Percentiles rank a stretch among this genome's conserved stretches.
phyloP scores from a whole-genome alignment of 2,888 invertebrate species.

The Pyrocoelia pectoralis region DNA sequence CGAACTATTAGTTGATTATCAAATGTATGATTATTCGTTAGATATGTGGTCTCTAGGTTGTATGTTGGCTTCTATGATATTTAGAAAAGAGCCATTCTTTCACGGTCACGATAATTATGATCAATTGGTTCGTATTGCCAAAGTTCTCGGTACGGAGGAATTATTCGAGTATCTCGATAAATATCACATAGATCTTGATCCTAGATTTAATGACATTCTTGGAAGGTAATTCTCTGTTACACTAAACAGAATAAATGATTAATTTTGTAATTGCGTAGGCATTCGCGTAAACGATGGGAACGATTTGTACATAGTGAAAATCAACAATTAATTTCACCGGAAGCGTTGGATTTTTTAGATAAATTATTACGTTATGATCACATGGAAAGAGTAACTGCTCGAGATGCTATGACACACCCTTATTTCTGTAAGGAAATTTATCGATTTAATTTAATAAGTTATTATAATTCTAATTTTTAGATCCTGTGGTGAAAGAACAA shows the following conservation, averaged over 20 bases:
- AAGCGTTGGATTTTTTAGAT: constrained; percentile 98
- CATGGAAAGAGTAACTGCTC: constrained; percentile 94
- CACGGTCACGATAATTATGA: constrained; percentile 99
- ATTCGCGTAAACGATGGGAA: constrained; percentile 99
- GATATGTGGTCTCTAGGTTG: constrained; percentile 99
- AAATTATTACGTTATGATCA: constrained; percentile 99
- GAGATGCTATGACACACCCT: constrained; percentile 99
- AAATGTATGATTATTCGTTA: constrained; percentile 99
- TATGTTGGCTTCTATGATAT: constrained; percentile 99
- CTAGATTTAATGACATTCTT: constrained; percentile 98
- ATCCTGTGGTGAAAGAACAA: constrained; percentile 89
- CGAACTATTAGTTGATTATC: constrained; percentile 97
- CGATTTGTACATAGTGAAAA: constrained; percentile 99
- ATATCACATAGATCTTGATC: constrained; percentile 99
- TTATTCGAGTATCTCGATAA: constrained; percentile 99
- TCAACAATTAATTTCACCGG: constrained; percentile 97
- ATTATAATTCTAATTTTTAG: constrained; percentile 59
- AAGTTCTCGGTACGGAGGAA: constrained; percentile 99
- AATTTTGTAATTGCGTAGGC: no score
- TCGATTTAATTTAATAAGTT: neutral
- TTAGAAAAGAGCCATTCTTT: constrained; percentile 99
- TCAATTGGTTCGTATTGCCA: constrained; percentile 98
- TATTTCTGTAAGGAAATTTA: constrained; percentile 84
- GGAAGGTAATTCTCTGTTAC: constrained; percentile 72
- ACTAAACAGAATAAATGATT: no score